Evolutionary conservation across 2,888 invertebrate species (phyloP).

Genomic region (Trachelus tabidus): DNA sequence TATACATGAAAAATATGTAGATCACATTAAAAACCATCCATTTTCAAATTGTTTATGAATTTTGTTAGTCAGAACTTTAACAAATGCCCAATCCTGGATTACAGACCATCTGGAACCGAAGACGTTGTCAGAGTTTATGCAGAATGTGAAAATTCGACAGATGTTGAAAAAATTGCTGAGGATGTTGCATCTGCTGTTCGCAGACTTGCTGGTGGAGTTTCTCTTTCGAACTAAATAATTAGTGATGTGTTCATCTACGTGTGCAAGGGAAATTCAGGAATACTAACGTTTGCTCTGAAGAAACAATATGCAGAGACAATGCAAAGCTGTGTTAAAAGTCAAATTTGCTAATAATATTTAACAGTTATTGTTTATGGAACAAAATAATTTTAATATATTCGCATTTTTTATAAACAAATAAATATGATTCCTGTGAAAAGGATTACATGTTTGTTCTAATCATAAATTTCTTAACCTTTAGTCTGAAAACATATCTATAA

Average conservation of each 20-base stretch:
- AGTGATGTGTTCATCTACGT: not conserved
- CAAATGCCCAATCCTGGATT: slow-evolving; percentile 26
- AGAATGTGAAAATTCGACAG: slow-evolving; percentile 82
- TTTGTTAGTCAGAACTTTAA: slow-evolving; percentile 10
- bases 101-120: slow-evolving; percentile 95
- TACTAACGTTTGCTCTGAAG: not conserved
- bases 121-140: slow-evolving; percentile 96
- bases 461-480: not conserved
- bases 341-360: not conserved
- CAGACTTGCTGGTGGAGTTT: slow-evolving; percentile 83
- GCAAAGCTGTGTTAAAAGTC: not conserved
- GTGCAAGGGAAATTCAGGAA: not conserved
- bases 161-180: slow-evolving; percentile 78
- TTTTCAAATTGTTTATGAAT: not conserved
- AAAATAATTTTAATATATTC: not conserved
- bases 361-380: not conserved
- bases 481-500: not conserved
- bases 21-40: slow-evolving; percentile 4
- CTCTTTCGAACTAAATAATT: not conserved
- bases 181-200: slow-evolving; percentile 83
- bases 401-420: not conserved
- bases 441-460: not conserved
- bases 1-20: slow-evolving; percentile 7
- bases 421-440: not conserved
- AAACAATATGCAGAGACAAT: not conserved